Percentiles rank a stretch among this genome's conserved stretches.
Evolutionary conservation across 35 echinoderm and acorn worm genomes (phyloP).

Genomic region (Diadema setosum): DNA sequence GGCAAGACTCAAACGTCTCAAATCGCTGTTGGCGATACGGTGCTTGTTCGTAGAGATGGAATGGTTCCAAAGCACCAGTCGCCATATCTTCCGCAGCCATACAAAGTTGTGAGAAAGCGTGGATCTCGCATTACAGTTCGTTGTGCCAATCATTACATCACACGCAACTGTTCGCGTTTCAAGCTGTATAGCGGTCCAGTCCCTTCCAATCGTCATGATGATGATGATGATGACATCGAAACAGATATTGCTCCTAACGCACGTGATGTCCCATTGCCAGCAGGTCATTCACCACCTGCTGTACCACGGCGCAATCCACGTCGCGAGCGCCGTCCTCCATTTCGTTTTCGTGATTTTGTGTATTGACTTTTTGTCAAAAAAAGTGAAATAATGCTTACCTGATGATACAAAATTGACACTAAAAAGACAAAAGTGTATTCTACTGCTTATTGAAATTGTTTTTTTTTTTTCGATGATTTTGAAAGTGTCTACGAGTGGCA

Average conservation of each 20-base stretch:
- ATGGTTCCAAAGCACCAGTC: neutral
- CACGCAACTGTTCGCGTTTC: slow-evolving; percentile 23
- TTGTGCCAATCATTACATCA: neutral
- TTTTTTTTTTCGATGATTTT: no score
- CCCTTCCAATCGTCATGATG: neutral
- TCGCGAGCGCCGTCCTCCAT: neutral
- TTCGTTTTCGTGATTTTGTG: neutral
- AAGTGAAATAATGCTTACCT: no score
- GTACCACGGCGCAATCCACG: neutral
- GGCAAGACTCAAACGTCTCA: neutral
- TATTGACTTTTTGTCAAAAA: no score
- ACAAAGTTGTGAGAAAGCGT: neutral
- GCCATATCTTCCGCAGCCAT: neutral
- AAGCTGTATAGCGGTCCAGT: neutral
- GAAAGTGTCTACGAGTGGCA: no score
- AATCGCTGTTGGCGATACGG: neutral
- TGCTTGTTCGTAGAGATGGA: neutral
- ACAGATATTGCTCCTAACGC: neutral
- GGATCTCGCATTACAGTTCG: neutral
- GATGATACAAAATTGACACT: no score
- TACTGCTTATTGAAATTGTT: no score
- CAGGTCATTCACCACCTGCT: neutral
- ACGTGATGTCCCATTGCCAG: neutral
- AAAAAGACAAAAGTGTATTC: no score
- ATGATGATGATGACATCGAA: neutral